Base-by-base conservation (phyloP, 2,113 vertebrate species). In the Cnemophilus loriae region DNA sequence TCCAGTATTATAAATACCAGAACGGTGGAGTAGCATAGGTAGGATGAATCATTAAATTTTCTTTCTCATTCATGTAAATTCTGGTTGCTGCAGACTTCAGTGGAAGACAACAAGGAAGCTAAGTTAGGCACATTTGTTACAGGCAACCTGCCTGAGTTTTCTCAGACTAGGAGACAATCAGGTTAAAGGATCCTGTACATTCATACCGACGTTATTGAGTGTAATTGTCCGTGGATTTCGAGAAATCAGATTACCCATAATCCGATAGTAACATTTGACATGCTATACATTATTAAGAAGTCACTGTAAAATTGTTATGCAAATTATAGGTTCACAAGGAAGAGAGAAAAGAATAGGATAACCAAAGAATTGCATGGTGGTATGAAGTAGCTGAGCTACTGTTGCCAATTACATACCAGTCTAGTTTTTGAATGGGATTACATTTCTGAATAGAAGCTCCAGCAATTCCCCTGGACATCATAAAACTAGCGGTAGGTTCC, bases 191-290 rank as follows among this genome's bases (percentile, higher is more conserved):
- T 49, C 37, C 79, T 88, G 26, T 61, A 47, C 1, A 2, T 23
- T 64, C 65, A 60, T 33, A 53, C 9, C 57, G 56, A 84, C 15
- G 39, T 49, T 63, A 65, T 13, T 83, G 65, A 87, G 33, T 49
- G 52, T 44, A 89, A 91, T 44, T 68, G 17, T 91, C 75, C 69
- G 69, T 18, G 50, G 37, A 71, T 85, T 95, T 84, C 30, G 79
- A 73, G 32, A 89, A 91, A 94, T 79, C 76, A 95, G 89, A 95
- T 95, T 95, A 93, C 16, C 33, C 28, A 30, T 87, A 95, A 94
- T 91, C 87, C 65, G 1, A 56, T 56, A 89, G 69, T 61, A 92
- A 71, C 37, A 73, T 87, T 93, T 89, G 49, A 46, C 49, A 87
- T 87, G 68, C 65, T 65, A 37, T 49, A 79, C 26, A 8, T 57